Evolutionary conservation across 2,113 vertebrate genomes (phyloP), one percentile per base, ranked within the genome.

Genomic region (Grammomys dolichurus): DNA sequence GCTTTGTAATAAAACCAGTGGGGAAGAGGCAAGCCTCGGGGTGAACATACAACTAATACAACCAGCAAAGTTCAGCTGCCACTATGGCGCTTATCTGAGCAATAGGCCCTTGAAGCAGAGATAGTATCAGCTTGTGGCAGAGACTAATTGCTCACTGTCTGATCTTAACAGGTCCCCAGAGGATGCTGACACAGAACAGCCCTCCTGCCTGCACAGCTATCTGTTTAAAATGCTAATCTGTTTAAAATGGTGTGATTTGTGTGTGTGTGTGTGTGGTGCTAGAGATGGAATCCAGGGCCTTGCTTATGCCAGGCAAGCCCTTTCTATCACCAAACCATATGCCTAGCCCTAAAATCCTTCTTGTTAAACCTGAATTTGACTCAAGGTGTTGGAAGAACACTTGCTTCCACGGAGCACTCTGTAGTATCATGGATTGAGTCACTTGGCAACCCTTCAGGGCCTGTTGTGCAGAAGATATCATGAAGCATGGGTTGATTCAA

Each of bases 151-250:
- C 9, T 48, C 33, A 10, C 3, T n/a, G 54, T 77, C 80, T 75
- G 40, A 48, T 48, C 67, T 12, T n/a, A 92, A 48, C n/a, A 69
- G 54, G 85, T 28, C 67, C 33, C 85, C 33, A 48, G 65, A 88
- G 89, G 92, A 75, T 0, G 2, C 58, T 56, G 63, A 65, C 56
- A 82, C 7, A 36, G 7, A 72, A 7, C 3, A 65, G 13, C 56
- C 40, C 31, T 48, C 69, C 33, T 0, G 24, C 0, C 13, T 65
- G 31, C 65, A 65, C 8, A 81, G 14, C 20, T 73, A 65, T 24
- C 65, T 91, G 56, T 28, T 63, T 31, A 96, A 86, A 94, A 69
- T 40, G 43, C 24, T 90, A 51, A 65, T 24, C 65, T 91, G 56
- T 28, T 63, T 31, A 96, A 86, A 94, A 69, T 12, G 20, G 10